Evolutionary conservation across 2,797 vertebrate species (phyloP).

Genomic region (Cyclura pinguis): DNA sequence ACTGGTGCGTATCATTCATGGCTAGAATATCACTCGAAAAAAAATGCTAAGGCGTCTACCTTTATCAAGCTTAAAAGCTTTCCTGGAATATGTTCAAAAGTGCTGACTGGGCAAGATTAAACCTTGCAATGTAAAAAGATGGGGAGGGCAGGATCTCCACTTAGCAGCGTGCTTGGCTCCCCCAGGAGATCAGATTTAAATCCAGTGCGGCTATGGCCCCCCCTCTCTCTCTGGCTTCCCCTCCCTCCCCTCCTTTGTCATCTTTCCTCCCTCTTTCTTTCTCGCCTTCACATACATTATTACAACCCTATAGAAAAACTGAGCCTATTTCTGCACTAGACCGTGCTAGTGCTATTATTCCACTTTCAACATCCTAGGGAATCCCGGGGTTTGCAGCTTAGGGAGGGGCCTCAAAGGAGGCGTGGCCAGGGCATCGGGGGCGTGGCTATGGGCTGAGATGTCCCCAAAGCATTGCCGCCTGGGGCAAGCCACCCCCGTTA

Average conservation of each 20-base stretch:
- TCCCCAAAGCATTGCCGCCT: too few relatives aligned
- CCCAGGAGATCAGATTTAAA: slow-evolving; percentile 62
- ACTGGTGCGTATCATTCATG: slow-evolving; percentile 75
- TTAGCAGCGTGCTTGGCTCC: slow-evolving; percentile 77
- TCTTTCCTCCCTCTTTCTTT: too few relatives aligned
- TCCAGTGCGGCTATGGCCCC: slow-evolving; percentile 41
- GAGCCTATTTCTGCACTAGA: too few relatives aligned
- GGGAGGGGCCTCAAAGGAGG: too few relatives aligned
- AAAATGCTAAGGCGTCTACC: slow-evolving; percentile 76
- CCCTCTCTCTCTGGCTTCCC: background rate
- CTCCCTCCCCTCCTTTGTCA: background rate
- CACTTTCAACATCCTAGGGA: too few relatives aligned
- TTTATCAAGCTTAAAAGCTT: slow-evolving; percentile 92
- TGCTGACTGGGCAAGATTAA: slow-evolving; percentile 89
- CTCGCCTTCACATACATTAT: too few relatives aligned
- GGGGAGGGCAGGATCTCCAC: slow-evolving; percentile 73
- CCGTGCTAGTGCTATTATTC: too few relatives aligned
- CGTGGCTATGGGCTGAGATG: too few relatives aligned
- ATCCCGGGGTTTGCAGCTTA: too few relatives aligned
- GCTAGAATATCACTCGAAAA: slow-evolving; percentile 73
- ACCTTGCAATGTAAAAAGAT: slow-evolving; percentile 77
- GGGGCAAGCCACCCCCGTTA: too few relatives aligned
- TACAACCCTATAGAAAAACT: background rate
- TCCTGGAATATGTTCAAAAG: slow-evolving; percentile 91
- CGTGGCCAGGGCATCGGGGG: too few relatives aligned